Base-by-base conservation (phyloP, 2,888 invertebrate genomes). In the Panzeria rudis region DNA sequence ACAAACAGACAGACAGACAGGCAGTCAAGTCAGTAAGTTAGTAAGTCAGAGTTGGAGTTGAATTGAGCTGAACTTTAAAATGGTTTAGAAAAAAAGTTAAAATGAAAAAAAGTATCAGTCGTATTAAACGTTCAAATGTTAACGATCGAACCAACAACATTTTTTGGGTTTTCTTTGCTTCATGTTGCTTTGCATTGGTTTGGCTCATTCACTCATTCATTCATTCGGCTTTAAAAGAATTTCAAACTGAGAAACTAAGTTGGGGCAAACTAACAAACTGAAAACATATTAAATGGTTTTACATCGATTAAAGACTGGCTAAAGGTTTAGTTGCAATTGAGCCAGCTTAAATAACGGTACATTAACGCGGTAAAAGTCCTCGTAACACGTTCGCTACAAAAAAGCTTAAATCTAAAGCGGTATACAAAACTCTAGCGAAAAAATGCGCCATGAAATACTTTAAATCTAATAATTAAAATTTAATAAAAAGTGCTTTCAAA, bases 11-110 rank as follows among this genome's bases (percentile, higher is more conserved):
- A 54, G 6, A 2, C 69, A 41, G 9, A 25, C 20, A 72, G 35
- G 32, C 61, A 64, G 56, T 29, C 35, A 68, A 75, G 35, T 52
- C 79, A 72, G 68, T 79, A 73, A 79, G 78, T 84, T 79, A 79
- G 68, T 84, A 79, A 85, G 82, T 78, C 82, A 78, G 78, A 75
- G 82, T 81, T 77, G 81, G 77, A 85, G 84, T 85, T 82, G 79
- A 85, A 75, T 81, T 66, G 66, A 77, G 72, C 82, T 85, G 85
- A 85, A 85, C 78, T 79, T 84, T 79, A 82, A 78, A 78, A 64
- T n/a, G 29, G 32, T 15, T 44, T 23, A 15, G 23, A 61, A 35
- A 61, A 50, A 29, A 64, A 25, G 9, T 38, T 38, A 78, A 29
- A 13, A n/a, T 25, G 29, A 68, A 52, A 76, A 56, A 69, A 62